These are phyloP conservation scores for Palythoa caribaeorum DNA, from an alignment of 92 coral and sea anemone species.

Conservation along the genomic window DNA sequence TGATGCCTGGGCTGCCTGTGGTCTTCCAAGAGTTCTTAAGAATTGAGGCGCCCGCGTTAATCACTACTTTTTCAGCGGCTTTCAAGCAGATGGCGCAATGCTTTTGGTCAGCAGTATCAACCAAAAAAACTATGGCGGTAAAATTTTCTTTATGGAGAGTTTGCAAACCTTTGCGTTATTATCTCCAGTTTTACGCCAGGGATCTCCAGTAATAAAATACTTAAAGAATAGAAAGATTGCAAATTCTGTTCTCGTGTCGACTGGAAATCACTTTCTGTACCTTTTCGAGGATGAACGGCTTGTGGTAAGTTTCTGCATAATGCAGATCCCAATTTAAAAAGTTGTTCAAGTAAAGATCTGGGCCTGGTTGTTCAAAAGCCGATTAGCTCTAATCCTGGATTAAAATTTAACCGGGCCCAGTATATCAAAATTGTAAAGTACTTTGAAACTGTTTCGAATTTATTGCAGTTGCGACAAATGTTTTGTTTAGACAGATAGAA, in stretches of 20 bases:
- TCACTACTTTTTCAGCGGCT: too few species aligned
- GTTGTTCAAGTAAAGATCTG: too few species aligned
- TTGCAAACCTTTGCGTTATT: conserved; percentile 21
- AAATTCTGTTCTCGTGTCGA: neutral
- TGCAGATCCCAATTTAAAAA: neutral
- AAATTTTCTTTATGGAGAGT: conserved; percentile 24
- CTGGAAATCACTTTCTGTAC: conserved; percentile 35
- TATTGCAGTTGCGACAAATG: too few species aligned
- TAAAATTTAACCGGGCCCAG: too few species aligned
- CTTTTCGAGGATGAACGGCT: conserved; percentile 23
- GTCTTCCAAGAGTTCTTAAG: too few species aligned
- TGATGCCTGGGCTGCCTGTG: too few species aligned
- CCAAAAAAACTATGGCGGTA: neutral
- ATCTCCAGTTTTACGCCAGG: conserved; percentile 23
- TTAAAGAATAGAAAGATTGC: neutral
- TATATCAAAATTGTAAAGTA: too few species aligned
- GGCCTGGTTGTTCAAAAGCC: too few species aligned
- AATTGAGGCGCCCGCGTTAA: too few species aligned
- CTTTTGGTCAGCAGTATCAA: conserved; percentile 4
- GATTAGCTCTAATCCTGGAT: too few species aligned
- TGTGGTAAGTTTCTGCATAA: neutral
- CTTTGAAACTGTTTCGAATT: too few species aligned
- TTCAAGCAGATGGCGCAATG: neutral
- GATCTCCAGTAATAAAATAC: conserved; percentile 10
- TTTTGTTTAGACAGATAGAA: too few species aligned